Base-by-base conservation (phyloP, 2,888 invertebrate genomes). In the Entomobrya proxima region DNA sequence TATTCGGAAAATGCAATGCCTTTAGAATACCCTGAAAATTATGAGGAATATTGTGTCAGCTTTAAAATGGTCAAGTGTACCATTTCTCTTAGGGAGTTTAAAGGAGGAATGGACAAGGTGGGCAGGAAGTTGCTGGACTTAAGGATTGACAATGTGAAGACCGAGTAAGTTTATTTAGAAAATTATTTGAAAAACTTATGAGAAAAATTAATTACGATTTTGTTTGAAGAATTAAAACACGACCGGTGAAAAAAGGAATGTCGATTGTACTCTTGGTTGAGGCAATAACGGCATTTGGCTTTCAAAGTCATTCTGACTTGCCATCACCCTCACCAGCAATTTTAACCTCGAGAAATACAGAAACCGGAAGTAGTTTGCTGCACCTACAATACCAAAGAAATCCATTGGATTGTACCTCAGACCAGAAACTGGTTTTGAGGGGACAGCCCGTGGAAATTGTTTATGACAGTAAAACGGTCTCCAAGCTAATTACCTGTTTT, bases 381-480 rank as follows among this genome's bases (percentile, higher is more conserved):
- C 95, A 95, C 90, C 94, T 98, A n/a, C 92, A 94, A 52, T 97
- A 98, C 91, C 98, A 99, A 92, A 97, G 95, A 0, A 98, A 98
- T 93, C 99, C 99, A 0, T 91, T 98, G 32, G 96, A 98, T 92
- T 94, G 94, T 91, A 91, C 92, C 67, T 92, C 92, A 2, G 96
- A 97, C 91, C 97, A 98, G 91, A 94, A 96, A 64, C 93, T 99
- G 0, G 94, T 94, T 89, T 93, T 98, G 0, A 93, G 93, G 3
- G 95, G 97, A 0, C 94, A 95, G 89, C 98, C 99, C 0, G 92
- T 99, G 44, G 95, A 96, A 92, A 94, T 99, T 15, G 93, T 96
- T 4, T 99, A 98, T 91, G 97, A 99, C 93, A 97, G 98, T 3
- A 94, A 95, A 89, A 98, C 99, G 0, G 94, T 99, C 85, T 95